A percentile compares a stretch with the other conserved stretches of the same genome.
Conservation (phyloP, 1,140 invertebrate species). For the Zelostemma sp. region DNA sequence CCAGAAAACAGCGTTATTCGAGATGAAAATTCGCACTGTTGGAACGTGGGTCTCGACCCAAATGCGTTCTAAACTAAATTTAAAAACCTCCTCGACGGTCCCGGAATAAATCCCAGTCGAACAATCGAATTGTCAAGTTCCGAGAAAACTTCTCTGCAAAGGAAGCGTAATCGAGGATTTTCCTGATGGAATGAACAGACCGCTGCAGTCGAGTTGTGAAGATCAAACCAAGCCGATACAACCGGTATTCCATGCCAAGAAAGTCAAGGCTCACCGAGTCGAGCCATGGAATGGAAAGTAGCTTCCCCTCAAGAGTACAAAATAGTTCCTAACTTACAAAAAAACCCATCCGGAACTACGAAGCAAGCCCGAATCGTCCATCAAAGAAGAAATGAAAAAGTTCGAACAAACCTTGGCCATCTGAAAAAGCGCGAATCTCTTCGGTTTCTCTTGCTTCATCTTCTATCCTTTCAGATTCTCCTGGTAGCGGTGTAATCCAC, state of each 20-base stretch:
- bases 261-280: constrained; percentile 35
- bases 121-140: no score
- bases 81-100: no score
- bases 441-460: constrained; percentile 68
- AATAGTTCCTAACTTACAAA: neutral
- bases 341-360: neutral
- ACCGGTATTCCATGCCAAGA: constrained; percentile 34
- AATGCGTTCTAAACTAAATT: no score
- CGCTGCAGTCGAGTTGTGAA: neutral
- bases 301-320: neutral
- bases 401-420: constrained; percentile 71
- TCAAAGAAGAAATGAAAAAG: constrained; percentile 7
- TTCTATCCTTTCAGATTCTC: constrained; percentile 18
- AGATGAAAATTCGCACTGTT: no score
- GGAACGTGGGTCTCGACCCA: neutral
- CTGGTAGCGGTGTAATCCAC: constrained; percentile 17
- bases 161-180: neutral
- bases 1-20: neutral
- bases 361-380: neutral
- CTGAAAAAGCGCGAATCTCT: constrained; percentile 71
- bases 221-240: constrained; percentile 20
- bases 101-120: no score
- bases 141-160: no score
- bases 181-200: constrained; percentile 1
- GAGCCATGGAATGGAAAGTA: constrained; percentile 16